phyloP scores from a whole-genome alignment of 1,140 invertebrate species.

The Eurosta solidaginis region DNA sequence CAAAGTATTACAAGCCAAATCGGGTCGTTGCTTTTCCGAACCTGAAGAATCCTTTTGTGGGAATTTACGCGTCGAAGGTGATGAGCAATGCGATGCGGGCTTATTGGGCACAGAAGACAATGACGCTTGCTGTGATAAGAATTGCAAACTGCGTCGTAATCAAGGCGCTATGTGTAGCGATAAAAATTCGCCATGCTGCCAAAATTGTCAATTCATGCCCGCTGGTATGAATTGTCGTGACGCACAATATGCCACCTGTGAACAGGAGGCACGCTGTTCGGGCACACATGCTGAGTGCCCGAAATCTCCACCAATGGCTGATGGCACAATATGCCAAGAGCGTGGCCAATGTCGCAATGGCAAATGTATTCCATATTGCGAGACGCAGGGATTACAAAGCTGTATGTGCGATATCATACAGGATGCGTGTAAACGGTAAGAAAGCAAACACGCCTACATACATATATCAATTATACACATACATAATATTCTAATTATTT shows the following conservation, averaged over 20 bases:
- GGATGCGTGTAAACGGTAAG: slow-evolving; percentile 59
- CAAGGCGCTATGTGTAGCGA: slow-evolving; percentile 88
- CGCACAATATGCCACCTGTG: slow-evolving; percentile 86
- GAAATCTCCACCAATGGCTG: slow-evolving; percentile 80
- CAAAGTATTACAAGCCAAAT: slow-evolving; percentile 90
- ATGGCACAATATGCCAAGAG: slow-evolving; percentile 85
- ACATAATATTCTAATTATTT: not conserved
- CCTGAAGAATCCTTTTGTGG: slow-evolving; percentile 94
- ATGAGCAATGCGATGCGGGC: slow-evolving; percentile 93
- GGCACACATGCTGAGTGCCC: slow-evolving; percentile 67
- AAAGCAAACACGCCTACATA: not conserved
- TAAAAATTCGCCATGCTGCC: slow-evolving; percentile 93
- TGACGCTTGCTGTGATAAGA: slow-evolving; percentile 89
- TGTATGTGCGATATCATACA: slow-evolving; percentile 94
- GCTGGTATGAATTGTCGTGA: slow-evolving; percentile 82
- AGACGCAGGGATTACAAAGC: slow-evolving; percentile 87
- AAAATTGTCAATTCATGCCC: slow-evolving; percentile 84
- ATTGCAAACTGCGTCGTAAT: slow-evolving; percentile 81
- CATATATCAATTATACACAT: not conserved
- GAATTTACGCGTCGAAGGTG: slow-evolving; percentile 89
- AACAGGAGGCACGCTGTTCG: slow-evolving; percentile 82
- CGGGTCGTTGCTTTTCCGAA: slow-evolving; percentile 88
- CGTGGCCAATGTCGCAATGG: slow-evolving; percentile 84
- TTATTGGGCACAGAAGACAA: slow-evolving; percentile 90
- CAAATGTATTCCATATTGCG: slow-evolving; percentile 90